Conservation (phyloP, 2,797 vertebrate genomes). For the Helicolenus hilgendorfi region DNA sequence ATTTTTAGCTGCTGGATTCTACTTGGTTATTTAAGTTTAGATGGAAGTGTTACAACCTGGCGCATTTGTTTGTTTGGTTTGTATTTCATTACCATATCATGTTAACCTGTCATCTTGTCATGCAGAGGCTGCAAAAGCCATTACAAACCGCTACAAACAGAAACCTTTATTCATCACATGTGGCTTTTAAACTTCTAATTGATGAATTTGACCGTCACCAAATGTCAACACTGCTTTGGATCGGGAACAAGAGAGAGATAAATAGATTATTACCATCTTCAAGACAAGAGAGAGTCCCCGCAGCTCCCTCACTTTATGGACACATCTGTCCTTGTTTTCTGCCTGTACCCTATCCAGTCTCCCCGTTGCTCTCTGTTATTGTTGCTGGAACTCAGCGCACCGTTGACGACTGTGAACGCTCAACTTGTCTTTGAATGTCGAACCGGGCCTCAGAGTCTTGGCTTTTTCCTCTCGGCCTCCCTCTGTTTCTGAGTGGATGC, state of each 20-base stretch:
- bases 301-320: conserved; percentile 66
- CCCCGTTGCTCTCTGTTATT: conserved; percentile 70
- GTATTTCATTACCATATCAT: conserved; percentile 40
- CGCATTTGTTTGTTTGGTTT: conserved; percentile 47
- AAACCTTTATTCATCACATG: conserved; percentile 47
- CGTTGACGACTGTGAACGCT: conserved; percentile 67
- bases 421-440: conserved; percentile 67
- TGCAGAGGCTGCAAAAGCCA: conserved; percentile 61
- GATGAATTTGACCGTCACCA: conserved; percentile 61
- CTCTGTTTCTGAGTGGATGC: conserved; percentile 59
- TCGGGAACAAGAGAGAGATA: conserved; percentile 53
- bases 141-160: conserved; percentile 43
- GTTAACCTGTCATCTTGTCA: conserved; percentile 53
- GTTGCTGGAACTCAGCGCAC: conserved; percentile 70
- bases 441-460: conserved; percentile 71
- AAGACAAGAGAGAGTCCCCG: conserved; percentile 58
- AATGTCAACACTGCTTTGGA: conserved; percentile 42
- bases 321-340: conserved; percentile 82
- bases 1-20: conserved; percentile 23
- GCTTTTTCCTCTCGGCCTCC: conserved; percentile 47
- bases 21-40: conserved; percentile 7
- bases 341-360: conserved; percentile 62
- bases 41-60: conserved; percentile 31
- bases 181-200: conserved; percentile 56
- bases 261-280: conserved; percentile 46